These are phyloP conservation scores for Proctacanthus coquilletti DNA, from an alignment of 1,140 invertebrate species.

Conservation along the genomic window DNA sequence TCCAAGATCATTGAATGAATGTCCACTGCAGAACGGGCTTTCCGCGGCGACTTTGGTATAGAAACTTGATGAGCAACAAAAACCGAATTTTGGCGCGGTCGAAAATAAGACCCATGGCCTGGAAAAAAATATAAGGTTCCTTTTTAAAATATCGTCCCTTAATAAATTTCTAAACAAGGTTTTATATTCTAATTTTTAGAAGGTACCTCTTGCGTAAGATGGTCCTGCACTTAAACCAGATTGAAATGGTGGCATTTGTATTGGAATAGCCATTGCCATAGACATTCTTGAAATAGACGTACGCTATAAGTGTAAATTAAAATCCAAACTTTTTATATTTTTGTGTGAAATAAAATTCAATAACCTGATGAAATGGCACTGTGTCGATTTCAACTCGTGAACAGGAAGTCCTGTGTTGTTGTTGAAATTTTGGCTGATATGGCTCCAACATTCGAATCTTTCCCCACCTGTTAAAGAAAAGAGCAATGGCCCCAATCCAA, in stretches of 20 bases:
- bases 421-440: slow-evolving; percentile 79
- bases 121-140: slow-evolving; percentile 1
- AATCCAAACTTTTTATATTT: neutral
- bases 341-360: neutral
- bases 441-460: slow-evolving; percentile 86
- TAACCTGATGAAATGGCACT: slow-evolving; percentile 22
- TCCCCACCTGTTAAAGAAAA: slow-evolving; percentile 85
- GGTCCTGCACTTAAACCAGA: slow-evolving; percentile 14
- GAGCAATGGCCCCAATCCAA: slow-evolving; percentile 72
- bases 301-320: slow-evolving; percentile 12
- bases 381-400: slow-evolving; percentile 40
- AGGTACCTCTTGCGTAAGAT: too few relatives aligned
- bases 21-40: slow-evolving; percentile 68
- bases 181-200: slow-evolving; percentile 1
- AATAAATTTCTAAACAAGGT: neutral
- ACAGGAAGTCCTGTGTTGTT: slow-evolving; percentile 53
- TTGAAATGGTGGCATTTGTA: slow-evolving; percentile 29
- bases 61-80: slow-evolving; percentile 55
- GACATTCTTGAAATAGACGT: slow-evolving; percentile 28
- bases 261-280: slow-evolving; percentile 26
- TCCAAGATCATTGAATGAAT: slow-evolving; percentile 54
- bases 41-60: slow-evolving; percentile 46
- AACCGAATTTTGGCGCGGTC: slow-evolving; percentile 62
- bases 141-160: too few relatives aligned
- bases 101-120: slow-evolving; percentile 18